Percentiles rank a stretch among this genome's conserved stretches.
phyloP scores from a whole-genome alignment of 2,888 invertebrate genomes.

The Hydropsyche betteni region DNA sequence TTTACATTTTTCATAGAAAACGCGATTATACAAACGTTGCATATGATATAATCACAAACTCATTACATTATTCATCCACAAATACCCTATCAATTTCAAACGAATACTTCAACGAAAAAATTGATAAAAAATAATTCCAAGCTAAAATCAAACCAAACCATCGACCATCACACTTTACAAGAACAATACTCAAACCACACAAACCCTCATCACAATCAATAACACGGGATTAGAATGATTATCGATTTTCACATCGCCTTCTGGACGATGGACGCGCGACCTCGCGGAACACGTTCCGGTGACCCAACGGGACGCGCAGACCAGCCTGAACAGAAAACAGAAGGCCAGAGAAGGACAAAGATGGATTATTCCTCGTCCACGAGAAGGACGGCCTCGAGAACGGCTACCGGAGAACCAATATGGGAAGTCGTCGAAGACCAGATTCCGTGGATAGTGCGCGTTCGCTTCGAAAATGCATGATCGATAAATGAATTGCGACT shows the following conservation, averaged over 20 bases:
- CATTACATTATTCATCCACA: too few species aligned
- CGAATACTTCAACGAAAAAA: too few species aligned
- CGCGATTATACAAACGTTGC: too few species aligned
- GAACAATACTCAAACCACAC: neutral
- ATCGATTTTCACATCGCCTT: too few species aligned
- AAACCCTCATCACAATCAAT: neutral
- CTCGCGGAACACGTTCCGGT: conserved; percentile 18
- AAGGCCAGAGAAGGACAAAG: neutral
- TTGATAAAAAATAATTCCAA: too few species aligned
- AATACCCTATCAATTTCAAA: too few species aligned
- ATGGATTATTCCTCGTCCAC: too few species aligned
- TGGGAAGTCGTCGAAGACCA: conserved; percentile 28
- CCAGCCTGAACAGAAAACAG: conserved; percentile 4
- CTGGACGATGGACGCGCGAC: neutral
- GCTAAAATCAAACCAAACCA: too few species aligned
- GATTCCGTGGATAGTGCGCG: conserved; percentile 3
- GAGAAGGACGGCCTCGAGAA: too few species aligned
- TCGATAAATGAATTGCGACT: neutral
- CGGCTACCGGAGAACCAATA: conserved; percentile 14
- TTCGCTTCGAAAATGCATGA: neutral
- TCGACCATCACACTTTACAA: neutral
- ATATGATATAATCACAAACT: too few species aligned
- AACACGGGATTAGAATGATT: too few species aligned
- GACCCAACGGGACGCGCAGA: neutral
- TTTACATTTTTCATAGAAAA: too few species aligned